These are phyloP conservation scores for Halocynthia aurantium DNA, from an alignment of 23 tunicate species.

Conservation along the genomic window DNA sequence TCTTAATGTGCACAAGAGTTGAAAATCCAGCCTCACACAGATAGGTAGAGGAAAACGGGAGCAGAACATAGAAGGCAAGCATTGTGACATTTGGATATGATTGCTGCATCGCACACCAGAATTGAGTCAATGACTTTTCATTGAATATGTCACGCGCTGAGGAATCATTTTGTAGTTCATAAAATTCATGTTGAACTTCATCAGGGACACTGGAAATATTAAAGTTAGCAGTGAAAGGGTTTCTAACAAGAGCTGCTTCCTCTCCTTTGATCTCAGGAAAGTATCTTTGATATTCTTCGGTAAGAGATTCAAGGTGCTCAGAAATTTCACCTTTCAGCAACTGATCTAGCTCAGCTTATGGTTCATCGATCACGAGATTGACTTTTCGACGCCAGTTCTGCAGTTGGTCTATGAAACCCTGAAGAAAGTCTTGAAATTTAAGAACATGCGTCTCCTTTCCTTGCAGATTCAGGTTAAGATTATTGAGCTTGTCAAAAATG, in stretches of 20 bases:
- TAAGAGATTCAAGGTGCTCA: conserved; percentile 23
- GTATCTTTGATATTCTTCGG: conserved; percentile 45
- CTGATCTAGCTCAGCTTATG: conserved; percentile 30
- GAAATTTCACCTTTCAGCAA: background rate
- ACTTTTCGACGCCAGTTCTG: conserved; percentile 45
- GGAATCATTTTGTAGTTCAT: conserved; percentile 55
- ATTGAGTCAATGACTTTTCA: conserved; percentile 42
- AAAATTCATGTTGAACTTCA: conserved; percentile 54
- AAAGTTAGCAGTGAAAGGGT: conserved; percentile 33
- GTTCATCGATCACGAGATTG: conserved; percentile 21
- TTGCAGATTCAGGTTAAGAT: conserved; percentile 44
- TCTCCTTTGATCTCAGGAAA: conserved; percentile 40
- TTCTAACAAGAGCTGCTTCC: conserved; percentile 35
- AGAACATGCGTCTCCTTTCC: conserved; percentile 43
- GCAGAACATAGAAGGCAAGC: conserved; percentile 37
- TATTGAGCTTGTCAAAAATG: conserved; percentile 62
- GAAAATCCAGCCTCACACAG: conserved; percentile 60
- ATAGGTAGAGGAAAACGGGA: conserved; percentile 43
- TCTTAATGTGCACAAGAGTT: conserved; percentile 43
- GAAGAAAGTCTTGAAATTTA: conserved; percentile 34
- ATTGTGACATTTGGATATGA: conserved; percentile 34
- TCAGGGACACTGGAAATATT: conserved; percentile 31
- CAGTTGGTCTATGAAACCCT: background rate
- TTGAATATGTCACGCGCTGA: conserved; percentile 32
- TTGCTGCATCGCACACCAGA: conserved; percentile 46